A percentile compares a stretch with the other conserved stretches of the same genome.
These are phyloP conservation scores for Emmelina monodactyla DNA, from an alignment of 2,888 invertebrate species.

Conservation along the genomic window DNA sequence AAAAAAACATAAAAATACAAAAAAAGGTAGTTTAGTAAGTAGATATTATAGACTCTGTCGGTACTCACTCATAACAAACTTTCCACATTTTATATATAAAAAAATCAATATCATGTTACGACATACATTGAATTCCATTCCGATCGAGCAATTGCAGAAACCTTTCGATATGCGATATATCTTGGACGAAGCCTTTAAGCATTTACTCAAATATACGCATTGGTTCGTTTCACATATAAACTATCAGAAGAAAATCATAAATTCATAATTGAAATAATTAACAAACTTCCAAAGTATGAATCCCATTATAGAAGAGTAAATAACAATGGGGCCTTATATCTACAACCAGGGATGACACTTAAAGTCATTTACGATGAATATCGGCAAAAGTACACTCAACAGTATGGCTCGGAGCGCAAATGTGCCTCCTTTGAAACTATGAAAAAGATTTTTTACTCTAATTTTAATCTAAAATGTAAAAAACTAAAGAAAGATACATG, in stretches of 20 bases:
- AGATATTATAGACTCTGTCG: too few species aligned
- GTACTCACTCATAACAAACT: too few species aligned
- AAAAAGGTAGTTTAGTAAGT: too few species aligned
- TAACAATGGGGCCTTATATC: constrained; percentile 10
- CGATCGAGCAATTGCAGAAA: too few species aligned
- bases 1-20: too few species aligned
- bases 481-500: constrained; percentile 10
- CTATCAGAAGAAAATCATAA: constrained; percentile 10
- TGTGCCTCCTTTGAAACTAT: constrained; percentile 10
- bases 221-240: too few species aligned
- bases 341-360: constrained; percentile 10
- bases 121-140: too few species aligned
- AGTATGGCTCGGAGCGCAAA: constrained; percentile 5
- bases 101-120: too few species aligned
- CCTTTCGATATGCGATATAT: too few species aligned
- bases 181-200: too few species aligned
- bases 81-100: too few species aligned
- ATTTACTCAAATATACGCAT: too few species aligned
- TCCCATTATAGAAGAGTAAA: constrained; percentile 12
- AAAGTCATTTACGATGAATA: neutral
- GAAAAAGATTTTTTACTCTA: constrained; percentile 11
- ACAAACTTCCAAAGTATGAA: constrained; percentile 13
- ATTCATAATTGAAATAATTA: constrained; percentile 12
- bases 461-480: constrained; percentile 13
- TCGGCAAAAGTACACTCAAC: neutral